phyloP scores from a whole-genome alignment of 2,888 invertebrate species.

The Villa cingulata region DNA sequence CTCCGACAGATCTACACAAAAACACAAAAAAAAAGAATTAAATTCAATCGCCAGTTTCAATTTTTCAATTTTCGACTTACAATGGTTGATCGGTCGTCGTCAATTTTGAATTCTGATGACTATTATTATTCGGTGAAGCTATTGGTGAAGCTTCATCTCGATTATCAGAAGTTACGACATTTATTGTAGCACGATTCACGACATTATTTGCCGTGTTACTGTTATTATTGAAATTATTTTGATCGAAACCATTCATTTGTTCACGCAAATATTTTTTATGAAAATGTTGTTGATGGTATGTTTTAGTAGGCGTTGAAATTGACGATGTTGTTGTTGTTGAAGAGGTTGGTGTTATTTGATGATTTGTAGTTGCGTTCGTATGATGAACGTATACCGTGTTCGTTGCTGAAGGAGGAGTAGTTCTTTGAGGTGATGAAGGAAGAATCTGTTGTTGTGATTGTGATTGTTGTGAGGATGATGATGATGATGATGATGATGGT shows the following conservation, averaged over 20 bases:
- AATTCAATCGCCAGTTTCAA: background rate
- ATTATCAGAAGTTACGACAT: constrained; percentile 4
- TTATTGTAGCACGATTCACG: too few species aligned
- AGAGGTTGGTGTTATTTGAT: constrained; percentile 13
- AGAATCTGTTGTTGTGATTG: constrained; percentile 3
- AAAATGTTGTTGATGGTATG: constrained; percentile 29
- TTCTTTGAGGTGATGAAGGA: constrained; percentile 13
- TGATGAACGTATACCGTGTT: constrained; percentile 17
- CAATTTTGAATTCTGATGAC: background rate
- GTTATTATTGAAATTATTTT: constrained; percentile 11
- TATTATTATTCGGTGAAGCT: too few species aligned
- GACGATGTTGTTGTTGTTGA: constrained; percentile 16
- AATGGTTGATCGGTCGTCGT: background rate
- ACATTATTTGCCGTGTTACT: background rate
- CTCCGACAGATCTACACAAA: background rate
- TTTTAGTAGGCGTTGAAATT: constrained; percentile 7
- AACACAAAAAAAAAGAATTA: background rate
- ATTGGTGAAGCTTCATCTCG: background rate
- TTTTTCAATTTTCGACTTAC: background rate
- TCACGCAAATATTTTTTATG: constrained; percentile 36
- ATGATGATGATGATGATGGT: background rate
- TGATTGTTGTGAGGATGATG: constrained; percentile 1
- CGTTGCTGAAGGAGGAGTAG: constrained; percentile 15
- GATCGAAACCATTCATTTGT: constrained; percentile 30
- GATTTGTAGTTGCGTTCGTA: constrained; percentile 15